These are phyloP conservation scores for Tenthredo amoena DNA, from an alignment of 2,888 invertebrate genomes.

Conservation along the genomic window DNA sequence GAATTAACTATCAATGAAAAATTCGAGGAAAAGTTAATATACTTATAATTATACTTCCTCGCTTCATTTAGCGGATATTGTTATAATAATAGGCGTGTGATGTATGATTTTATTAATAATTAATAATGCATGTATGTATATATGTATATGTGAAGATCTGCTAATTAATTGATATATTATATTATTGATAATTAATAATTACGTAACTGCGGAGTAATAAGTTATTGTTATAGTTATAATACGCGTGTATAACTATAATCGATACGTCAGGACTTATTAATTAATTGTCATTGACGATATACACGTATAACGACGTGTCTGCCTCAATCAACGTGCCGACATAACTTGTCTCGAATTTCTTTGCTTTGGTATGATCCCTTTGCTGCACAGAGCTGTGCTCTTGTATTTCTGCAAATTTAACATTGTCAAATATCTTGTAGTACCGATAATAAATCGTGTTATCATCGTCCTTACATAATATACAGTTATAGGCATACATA, in stretches of 20 bases:
- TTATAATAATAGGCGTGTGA: not conserved
- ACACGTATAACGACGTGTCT: not conserved
- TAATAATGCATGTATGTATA: not conserved
- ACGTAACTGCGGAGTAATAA: not conserved
- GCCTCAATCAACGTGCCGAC: conserved; percentile 73
- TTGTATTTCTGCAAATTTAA: conserved; percentile 76
- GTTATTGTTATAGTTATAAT: not conserved
- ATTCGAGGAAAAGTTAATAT: not conserved
- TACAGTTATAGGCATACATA: not conserved
- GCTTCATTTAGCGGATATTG: not conserved
- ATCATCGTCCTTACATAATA: not conserved
- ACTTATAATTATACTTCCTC: not conserved
- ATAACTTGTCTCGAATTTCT: conserved; percentile 74
- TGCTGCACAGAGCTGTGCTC: conserved; percentile 73
- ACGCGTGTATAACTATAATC: not conserved
- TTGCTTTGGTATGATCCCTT: conserved; percentile 76
- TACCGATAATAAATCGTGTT: not conserved
- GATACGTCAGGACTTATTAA: not conserved
- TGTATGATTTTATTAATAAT: not conserved
- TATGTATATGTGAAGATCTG: not conserved
- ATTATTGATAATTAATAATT: not conserved
- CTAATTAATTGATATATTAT: not conserved
- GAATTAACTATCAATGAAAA: not conserved
- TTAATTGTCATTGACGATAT: not conserved
- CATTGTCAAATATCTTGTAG: conserved; percentile 56